Percentiles rank a stretch among this genome's conserved stretches.
These are phyloP conservation scores for Physella acuta DNA, from an alignment of 1,140 invertebrate genomes.

Conservation along the genomic window DNA sequence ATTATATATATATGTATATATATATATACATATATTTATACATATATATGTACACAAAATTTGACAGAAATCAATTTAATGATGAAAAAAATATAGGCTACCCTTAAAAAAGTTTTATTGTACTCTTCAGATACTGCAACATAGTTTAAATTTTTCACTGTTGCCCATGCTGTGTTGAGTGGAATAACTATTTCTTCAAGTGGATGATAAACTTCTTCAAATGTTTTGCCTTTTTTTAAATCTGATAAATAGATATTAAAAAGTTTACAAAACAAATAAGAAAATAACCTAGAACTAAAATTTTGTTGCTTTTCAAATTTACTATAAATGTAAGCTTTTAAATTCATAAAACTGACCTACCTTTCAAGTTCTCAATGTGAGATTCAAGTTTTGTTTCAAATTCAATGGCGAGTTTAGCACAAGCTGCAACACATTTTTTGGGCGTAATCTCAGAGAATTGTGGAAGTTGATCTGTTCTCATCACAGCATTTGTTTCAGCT, in stretches of 20 bases:
- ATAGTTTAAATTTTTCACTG: slow-evolving; percentile 79
- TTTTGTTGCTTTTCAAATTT: too few species aligned
- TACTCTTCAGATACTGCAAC: slow-evolving; percentile 73
- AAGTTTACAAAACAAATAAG: too few species aligned
- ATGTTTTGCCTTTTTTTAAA: slow-evolving; percentile 63
- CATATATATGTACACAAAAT: too few species aligned
- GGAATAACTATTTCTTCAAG: slow-evolving; percentile 74
- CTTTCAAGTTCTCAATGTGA: slow-evolving; percentile 65
- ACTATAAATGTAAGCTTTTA: too few species aligned
- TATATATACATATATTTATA: too few species aligned
- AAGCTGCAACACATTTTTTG: slow-evolving; percentile 78
- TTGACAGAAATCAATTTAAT: background rate
- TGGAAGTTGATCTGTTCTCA: slow-evolving; percentile 73
- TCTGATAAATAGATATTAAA: slow-evolving; percentile 31
- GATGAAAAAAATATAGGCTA: slow-evolving; percentile 2
- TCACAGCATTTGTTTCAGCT: slow-evolving; percentile 72
- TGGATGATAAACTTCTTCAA: slow-evolving; percentile 75
- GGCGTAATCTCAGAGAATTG: slow-evolving; percentile 79
- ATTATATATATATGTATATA: background rate
- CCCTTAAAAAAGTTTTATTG: slow-evolving; percentile 40
- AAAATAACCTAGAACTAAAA: too few species aligned
- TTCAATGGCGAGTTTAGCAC: slow-evolving; percentile 79
- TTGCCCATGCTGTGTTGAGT: slow-evolving; percentile 82
- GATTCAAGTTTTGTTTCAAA: slow-evolving; percentile 76
- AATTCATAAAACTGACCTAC: too few species aligned